phyloP scores from a whole-genome alignment of 2,113 vertebrate genomes.

The Lycaon pictus region DNA sequence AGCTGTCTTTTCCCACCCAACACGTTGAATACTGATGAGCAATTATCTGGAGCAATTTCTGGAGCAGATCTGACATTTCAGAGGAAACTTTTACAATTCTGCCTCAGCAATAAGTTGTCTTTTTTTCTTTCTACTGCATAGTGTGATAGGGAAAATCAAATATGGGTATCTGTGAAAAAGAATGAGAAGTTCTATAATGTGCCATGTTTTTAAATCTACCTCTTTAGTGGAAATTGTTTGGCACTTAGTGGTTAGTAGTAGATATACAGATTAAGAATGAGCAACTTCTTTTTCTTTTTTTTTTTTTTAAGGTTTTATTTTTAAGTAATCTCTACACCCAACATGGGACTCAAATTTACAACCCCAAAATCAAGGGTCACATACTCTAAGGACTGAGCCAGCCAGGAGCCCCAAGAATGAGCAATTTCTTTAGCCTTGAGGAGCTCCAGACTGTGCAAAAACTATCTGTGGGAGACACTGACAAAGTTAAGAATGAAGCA shows the following conservation, averaged over 20 bases:
- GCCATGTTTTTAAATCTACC: neutral
- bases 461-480: neutral
- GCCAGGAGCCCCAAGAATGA: neutral
- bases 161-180: neutral
- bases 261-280: neutral
- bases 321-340: neutral
- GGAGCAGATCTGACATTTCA: slow-evolving; percentile 34
- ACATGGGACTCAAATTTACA: neutral
- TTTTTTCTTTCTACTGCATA: neutral
- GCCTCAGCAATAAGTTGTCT: slow-evolving; percentile 58
- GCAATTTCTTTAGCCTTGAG: neutral
- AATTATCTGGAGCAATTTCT: slow-evolving; percentile 61
- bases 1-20: slow-evolving; percentile 71
- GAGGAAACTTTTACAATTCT: slow-evolving; percentile 73
- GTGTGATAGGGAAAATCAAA: neutral
- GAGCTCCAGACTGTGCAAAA: neutral
- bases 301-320: neutral
- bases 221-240: neutral
- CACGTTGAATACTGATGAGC: slow-evolving; percentile 71
- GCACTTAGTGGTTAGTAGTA: neutral
- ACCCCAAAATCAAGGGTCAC: neutral
- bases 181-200: neutral
- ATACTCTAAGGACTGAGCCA: neutral
- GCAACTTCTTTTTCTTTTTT: neutral
- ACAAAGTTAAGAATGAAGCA: neutral